Percentiles rank a stretch among this genome's conserved stretches.
Evolutionary conservation across 2,797 vertebrate genomes (phyloP).

Genomic region (Anisognathus igniventris): DNA sequence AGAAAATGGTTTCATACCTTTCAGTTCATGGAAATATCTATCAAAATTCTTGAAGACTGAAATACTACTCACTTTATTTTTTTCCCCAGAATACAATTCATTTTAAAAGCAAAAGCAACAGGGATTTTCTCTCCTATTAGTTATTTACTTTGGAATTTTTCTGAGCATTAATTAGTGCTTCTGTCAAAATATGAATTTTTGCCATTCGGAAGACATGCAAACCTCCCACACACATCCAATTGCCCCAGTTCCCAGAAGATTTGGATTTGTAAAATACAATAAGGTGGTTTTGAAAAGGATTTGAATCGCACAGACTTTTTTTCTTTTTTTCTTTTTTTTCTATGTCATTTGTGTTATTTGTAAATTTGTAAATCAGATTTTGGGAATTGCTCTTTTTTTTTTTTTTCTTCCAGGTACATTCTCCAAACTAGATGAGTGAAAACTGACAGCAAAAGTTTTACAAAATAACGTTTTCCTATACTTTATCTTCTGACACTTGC

Average conservation of each 20-base stretch:
- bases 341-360: background rate
- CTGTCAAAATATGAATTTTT: background rate
- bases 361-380: background rate
- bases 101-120: background rate
- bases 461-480: background rate
- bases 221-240: background rate
- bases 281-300: background rate
- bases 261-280: background rate
- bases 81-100: background rate
- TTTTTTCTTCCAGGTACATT: background rate
- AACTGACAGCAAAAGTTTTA: background rate
- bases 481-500: background rate
- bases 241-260: background rate
- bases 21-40: background rate
- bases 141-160: conserved; percentile 29
- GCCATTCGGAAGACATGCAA: background rate
- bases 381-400: background rate
- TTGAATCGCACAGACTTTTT: background rate
- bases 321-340: background rate
- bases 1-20: background rate
- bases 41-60: background rate
- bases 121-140: background rate
- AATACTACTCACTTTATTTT: background rate
- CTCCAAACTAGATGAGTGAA: background rate
- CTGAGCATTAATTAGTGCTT: conserved; percentile 11